Percentiles rank a stretch among this genome's conserved stretches.
These are phyloP conservation scores for Myotis lucifugus DNA, from an alignment of 2,113 vertebrate species.

Conservation along the genomic window DNA sequence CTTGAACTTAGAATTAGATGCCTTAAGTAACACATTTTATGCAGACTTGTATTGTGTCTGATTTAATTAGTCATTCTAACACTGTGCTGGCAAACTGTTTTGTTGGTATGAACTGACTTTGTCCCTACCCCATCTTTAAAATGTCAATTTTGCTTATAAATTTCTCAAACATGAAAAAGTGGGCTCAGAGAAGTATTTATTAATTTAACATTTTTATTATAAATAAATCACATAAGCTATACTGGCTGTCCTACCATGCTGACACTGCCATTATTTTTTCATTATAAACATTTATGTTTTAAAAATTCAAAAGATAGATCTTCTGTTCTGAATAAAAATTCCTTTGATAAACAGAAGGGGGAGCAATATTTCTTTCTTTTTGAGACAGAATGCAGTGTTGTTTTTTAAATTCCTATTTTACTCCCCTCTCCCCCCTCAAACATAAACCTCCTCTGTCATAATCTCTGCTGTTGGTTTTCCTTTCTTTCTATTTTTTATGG, in stretches of 20 bases:
- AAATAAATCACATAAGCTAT: background rate
- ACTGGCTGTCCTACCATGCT: background rate
- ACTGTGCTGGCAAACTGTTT: background rate
- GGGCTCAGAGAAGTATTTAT: background rate
- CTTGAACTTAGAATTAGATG: background rate
- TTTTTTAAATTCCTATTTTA: slow-evolving; percentile 64
- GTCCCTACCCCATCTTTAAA: slow-evolving; percentile 29
- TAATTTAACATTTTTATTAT: slow-evolving; percentile 34
- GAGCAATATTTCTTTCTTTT: slow-evolving; percentile 85
- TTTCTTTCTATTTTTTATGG: slow-evolving; percentile 60
- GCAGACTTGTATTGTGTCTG: background rate
- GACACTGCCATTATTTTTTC: background rate
- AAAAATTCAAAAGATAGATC: background rate
- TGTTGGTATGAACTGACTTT: background rate
- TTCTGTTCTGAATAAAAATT: slow-evolving; percentile 42
- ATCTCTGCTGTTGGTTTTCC: slow-evolving; percentile 71
- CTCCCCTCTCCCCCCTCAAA: background rate
- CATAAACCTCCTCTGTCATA: slow-evolving; percentile 61
- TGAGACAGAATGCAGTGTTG: background rate
- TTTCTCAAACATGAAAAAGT: slow-evolving; percentile 25
- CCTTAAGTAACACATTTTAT: background rate
- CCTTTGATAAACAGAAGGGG: slow-evolving; percentile 84
- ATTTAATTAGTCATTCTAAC: background rate
- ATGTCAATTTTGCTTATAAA: background rate
- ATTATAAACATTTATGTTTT: slow-evolving; percentile 25